Base-by-base conservation (phyloP, 35 echinoderm and acorn worm species). In the Strongylocentrotus purpuratus region DNA sequence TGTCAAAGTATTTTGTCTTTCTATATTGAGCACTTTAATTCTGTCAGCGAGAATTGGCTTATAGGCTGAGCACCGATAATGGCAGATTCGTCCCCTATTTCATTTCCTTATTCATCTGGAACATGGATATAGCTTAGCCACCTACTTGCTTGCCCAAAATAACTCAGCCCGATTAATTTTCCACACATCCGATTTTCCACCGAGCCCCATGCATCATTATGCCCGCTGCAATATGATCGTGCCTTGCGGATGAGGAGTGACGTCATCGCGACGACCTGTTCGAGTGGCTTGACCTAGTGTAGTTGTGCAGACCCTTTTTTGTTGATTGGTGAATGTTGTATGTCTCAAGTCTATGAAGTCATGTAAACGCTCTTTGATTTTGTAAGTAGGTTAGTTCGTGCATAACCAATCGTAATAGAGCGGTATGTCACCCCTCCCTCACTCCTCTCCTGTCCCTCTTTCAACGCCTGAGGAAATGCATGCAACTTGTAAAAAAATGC, bases 191-290 rank as follows among this genome's bases (percentile, higher is more conserved):
- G 65, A 78, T 78, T n/a, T 78, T 7, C 22, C 65, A 7, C 65
- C 20, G 65, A 78, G 28, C 65, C 65, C 25, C 20, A 78, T 78
- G 65, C 65, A 78, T 78, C 65, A 78, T 78, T 22, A 78, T 78
- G 65, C 0, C 28, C 65, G 28, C 65, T 78, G 65, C 20, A 78
- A 78, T 78, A n/a, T 78, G 65, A 78, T 78, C 65, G 65, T 78
- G 65, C 65, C 65, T 78, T 78, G 7, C 20, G 65, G 65, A 78
- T 22, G 65, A 78, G 65, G 65, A 78, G 45, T 89, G 87, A 89
- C 87, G 87, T 89, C 87, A 89, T 33, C 87, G 14, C 5, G 87
- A 89, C 32, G 87, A 89, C 87, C 87, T 33, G 87, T 89, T 45
- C 87, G 87, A 89, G 31, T 41, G 87, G 87, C 25, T 17, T 17